Base-by-base conservation (phyloP, 2,888 invertebrate genomes). In the Hemaris fuciformis region DNA sequence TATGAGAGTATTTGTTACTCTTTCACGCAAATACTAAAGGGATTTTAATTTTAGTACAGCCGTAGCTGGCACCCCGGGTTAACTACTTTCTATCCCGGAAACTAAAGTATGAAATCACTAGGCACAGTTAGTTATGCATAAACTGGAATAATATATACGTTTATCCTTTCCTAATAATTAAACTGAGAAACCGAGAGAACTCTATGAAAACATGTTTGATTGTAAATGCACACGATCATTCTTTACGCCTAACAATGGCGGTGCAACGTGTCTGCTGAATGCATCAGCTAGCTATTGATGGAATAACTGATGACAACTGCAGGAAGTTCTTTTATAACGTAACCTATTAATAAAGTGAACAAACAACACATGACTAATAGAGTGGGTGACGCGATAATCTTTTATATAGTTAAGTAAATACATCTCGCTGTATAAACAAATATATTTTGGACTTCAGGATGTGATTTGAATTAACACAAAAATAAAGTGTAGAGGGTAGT, bases 261-360 rank as follows among this genome's bases (percentile, higher is more conserved):
- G 63, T 62, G 65, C 63, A 62, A 66, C 68, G 53, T 23, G 38
- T 41, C 23, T 57, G 0, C 20, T 31, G 45, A 64, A 59, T 70
- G 61, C 65, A 65, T 62, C 64, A 64, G 70, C 70, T 64, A 60
- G 64, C 72, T 77, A 60, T 79, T 78, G 62, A 79, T 73, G 80
- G 83, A 71, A 78, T 70, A 67, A 64, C 69, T 69, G 72, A 67
- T 70, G 67, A 65, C 68, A 71, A 75, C 68, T 73, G 67, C 80
- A 80, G 85, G 83, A 84, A 83, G 79, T 80, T 78, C 76, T 79
- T 77, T 77, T 79, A 69, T 68, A 70, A 66, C 69, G 66, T 74
- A 73, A 77, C 76, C 73, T 76, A 71, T 72, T 67, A 66, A 76
- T 69, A 68, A 64, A 66, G 66, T 58, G 66, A 70, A 74, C 74